A percentile compares a stretch with the other conserved stretches of the same genome.
phyloP scores from a whole-genome alignment of 2,797 vertebrate species.

The Pseudotriccus pelzelni region DNA sequence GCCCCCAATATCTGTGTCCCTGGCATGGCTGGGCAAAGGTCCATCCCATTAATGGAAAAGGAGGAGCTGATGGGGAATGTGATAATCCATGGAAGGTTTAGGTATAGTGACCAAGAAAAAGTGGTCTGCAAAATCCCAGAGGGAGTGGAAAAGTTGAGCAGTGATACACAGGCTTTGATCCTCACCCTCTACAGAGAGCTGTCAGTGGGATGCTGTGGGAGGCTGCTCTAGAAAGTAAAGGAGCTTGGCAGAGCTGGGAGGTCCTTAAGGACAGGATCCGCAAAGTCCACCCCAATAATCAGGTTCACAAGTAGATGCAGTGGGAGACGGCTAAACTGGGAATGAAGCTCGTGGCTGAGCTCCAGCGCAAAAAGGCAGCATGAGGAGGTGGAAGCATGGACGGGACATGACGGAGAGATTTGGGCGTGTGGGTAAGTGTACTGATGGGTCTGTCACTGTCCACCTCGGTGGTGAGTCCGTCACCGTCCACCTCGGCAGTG shows the following conservation, averaged over 20 bases:
- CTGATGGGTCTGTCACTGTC: background rate
- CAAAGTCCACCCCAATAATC: background rate
- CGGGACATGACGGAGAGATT: background rate
- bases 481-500: background rate
- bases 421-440: background rate
- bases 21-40: background rate
- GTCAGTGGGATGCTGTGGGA: background rate
- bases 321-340: background rate
- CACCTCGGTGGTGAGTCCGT: background rate
- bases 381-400: background rate
- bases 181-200: background rate
- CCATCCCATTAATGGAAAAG: background rate
- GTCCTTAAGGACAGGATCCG: background rate
- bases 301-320: accelerated
- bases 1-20: accelerated
- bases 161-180: background rate
- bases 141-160: background rate
- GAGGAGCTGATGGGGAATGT: background rate
- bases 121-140: background rate
- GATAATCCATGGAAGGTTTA: background rate
- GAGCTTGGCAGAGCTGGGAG: background rate
- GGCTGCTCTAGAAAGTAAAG: background rate
- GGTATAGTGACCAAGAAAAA: background rate
- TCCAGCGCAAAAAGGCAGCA: accelerated
- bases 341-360: background rate